phyloP scores from a whole-genome alignment of 2,888 invertebrate genomes.

The Caenorhabditis sp. region DNA sequence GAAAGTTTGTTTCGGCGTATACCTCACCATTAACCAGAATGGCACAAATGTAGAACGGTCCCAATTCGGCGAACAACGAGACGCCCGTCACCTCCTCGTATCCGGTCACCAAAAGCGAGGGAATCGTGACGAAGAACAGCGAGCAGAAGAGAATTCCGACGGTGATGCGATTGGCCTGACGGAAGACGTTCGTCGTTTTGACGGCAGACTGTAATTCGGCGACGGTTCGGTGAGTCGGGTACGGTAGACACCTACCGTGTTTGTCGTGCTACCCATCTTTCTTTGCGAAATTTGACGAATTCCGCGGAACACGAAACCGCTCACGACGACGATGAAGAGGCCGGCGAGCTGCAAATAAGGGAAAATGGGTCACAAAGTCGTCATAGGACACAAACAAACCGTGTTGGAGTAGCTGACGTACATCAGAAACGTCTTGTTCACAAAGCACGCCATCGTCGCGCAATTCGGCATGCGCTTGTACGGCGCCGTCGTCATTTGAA shows the following conservation, averaged over 20 bases:
- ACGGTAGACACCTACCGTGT: not conserved
- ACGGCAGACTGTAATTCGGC: constrained; percentile 9
- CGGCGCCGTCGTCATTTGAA: constrained; percentile 42
- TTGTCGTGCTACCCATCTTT: constrained; percentile 24
- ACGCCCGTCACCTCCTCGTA: constrained; percentile 51
- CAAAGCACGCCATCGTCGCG: constrained; percentile 48
- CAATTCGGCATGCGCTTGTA: constrained; percentile 41
- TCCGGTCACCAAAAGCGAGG: constrained; percentile 41
- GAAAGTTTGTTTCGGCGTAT: not conserved
- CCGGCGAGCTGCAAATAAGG: constrained; percentile 24
- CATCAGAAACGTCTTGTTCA: constrained; percentile 23
- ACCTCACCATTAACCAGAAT: constrained; percentile 49
- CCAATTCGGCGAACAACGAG: constrained; percentile 49
- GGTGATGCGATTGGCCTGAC: constrained; percentile 51
- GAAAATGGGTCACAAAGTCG: not conserved
- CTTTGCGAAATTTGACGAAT: constrained; percentile 23
- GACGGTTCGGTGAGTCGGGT: too few species aligned
- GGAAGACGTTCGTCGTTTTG: constrained; percentile 38
- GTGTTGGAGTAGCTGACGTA: constrained; percentile 53
- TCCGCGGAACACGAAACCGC: constrained; percentile 32
- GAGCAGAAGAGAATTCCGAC: constrained; percentile 53
- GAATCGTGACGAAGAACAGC: constrained; percentile 51
- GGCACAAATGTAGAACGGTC: constrained; percentile 52
- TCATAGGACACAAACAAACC: constrained; percentile 14
- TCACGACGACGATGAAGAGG: constrained; percentile 29